Evolutionary conservation across 2,888 invertebrate species (phyloP), one percentile per base, ranked within the genome.

Genomic region (Syritta pipiens): DNA sequence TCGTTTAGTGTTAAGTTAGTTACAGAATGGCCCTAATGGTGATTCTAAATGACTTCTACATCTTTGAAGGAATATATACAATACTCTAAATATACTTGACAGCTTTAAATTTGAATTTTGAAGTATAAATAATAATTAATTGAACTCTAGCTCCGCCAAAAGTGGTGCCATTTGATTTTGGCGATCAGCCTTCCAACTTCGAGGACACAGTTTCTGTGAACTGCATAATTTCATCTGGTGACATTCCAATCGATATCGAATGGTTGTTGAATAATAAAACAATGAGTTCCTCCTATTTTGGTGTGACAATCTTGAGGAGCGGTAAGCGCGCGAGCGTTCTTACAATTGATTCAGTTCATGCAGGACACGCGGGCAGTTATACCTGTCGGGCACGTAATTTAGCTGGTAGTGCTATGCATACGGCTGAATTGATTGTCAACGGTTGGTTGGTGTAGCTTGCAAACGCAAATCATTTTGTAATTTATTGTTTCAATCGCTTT

Each of bases 161-260:
- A 90, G 91, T 93, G 86, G 91, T 91, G 86, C 92, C 93, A 83
- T 94, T 94, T 88, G 89, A 92, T 82, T 94, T 94, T 86, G 94
- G 93, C 84, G 92, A 93, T 85, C 91, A 91, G 83, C 91, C 92
- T 82, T 72, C 82, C 1, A 90, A 91, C 84, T 89, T 90, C 37
- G 91, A 90, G 82, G 91, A 91, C 84, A 89, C 90, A 72, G 92
- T 92, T 17, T 92, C 92, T 10, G 90, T 93, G 48, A 90, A 91
- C 82, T 93, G 93, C 86, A 91, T 92, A 14, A 90, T 93, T 68
- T 90, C 91, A 83, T 93, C 93, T 84, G 94, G 95, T 67, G 95
- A 95, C 88, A 90, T 92, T 84, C 95, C 95, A 10, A 90, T 95
- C 81, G 91, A 91, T 79, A 92, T 94, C 81, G 90, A 90, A 65